Base-by-base conservation (phyloP, 2,113 vertebrate genomes). In the Urocynchramus pylzowi region DNA sequence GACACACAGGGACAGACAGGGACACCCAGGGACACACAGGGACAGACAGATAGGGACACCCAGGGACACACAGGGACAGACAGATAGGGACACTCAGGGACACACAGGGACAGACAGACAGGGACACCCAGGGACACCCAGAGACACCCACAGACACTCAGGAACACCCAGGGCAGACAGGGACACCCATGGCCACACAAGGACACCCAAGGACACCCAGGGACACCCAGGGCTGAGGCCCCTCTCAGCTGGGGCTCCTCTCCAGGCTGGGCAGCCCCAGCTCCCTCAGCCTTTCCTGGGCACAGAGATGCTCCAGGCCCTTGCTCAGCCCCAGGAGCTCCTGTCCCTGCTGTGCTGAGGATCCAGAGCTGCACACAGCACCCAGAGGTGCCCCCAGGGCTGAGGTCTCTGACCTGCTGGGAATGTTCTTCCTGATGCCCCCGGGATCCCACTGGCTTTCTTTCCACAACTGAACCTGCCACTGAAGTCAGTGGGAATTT, bases 271-370 rank as follows among this genome's bases (percentile, higher is more conserved):
- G 44, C 61, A 76, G 71, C 61, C 84, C 84, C 84, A 33, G 73
- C 73, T 87, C 73, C 73, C 84, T 78, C 84, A 78, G 74, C 74
- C 74, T 33, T 5, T 18, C 23, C 84, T n/a, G 84, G 64, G 56
- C 64, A 60, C 16, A 0, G n/a, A 41, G 75, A 2, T 54, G 74
- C 56, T 88, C 67, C 67, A 42, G 65, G 26, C 50, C 35, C 67
- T 88, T 42, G 1, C 35, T 35, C 57, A 57, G 31, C 76, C 37
- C 21, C 86, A 44, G 86, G 52, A 73, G 44, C 44, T 81, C 52
- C 31, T 56, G 67, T 2, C 31, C 67, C 67, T 50, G 50, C 67
- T 71, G 85, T 22, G 57, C 65, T 80, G 42, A 65, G 76, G 42
- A 37, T 2, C 26, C 76, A 37, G 31, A 52, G 68, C 52, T 57